Conservation (phyloP, 2,113 vertebrate genomes). For the Gallinago undulata region DNA sequence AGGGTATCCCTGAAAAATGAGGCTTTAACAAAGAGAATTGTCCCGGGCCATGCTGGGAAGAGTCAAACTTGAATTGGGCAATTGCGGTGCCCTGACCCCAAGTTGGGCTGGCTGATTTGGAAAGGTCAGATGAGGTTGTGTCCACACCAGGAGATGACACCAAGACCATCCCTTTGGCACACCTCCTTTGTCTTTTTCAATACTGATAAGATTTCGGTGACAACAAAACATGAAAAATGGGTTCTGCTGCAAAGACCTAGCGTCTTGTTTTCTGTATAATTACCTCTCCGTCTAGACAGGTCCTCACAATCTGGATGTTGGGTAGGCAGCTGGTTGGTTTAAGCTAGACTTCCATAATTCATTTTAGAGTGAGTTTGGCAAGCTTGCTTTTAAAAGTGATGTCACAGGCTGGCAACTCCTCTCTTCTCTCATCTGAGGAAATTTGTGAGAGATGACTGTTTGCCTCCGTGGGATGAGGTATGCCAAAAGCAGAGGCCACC, state of each 20-base stretch:
- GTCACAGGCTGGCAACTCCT: background rate
- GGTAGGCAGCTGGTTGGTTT: background rate
- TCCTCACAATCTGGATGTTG: background rate
- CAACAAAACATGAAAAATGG: background rate
- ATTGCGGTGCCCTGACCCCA: background rate
- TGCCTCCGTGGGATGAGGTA: background rate
- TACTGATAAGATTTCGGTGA: background rate
- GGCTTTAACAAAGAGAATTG: background rate
- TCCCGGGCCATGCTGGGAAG: background rate
- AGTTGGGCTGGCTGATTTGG: background rate
- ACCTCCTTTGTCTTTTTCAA: background rate
- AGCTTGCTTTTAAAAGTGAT: background rate
- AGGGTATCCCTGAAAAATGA: background rate
- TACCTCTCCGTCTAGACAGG: background rate
- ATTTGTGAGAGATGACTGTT: accelerated
- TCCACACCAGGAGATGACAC: background rate
- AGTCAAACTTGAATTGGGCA: background rate
- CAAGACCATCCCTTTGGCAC: background rate
- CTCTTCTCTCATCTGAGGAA: background rate
- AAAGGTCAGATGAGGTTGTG: background rate
- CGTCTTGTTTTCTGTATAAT: background rate
- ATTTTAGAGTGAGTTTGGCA: background rate
- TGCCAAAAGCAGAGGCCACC: background rate
- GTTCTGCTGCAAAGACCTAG: background rate
- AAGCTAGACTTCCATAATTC: background rate